phyloP scores from a whole-genome alignment of 2,888 invertebrate genomes.

The Erynnis tages region DNA sequence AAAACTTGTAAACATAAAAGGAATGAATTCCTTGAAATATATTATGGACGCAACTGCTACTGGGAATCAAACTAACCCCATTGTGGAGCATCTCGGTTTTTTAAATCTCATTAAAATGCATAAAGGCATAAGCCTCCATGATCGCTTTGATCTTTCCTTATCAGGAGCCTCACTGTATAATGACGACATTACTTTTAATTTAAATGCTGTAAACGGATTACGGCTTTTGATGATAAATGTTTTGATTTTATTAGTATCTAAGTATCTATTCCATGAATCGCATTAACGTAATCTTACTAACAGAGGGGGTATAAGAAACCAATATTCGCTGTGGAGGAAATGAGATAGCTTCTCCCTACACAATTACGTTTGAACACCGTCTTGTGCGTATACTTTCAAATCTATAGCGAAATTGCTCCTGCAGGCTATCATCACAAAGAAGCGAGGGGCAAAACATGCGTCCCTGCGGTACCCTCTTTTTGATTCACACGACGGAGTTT shows the following conservation, averaged over 20 bases:
- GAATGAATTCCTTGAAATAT: constrained; percentile 5
- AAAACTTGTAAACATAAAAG: constrained; percentile 3
- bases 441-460: constrained; percentile 60
- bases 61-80: constrained; percentile 17
- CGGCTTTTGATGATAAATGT: not conserved
- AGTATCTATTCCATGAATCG: not conserved
- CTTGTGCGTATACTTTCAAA: constrained; percentile 42
- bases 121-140: constrained; percentile 32
- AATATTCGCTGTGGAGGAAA: constrained; percentile 56
- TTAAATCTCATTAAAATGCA: constrained; percentile 41
- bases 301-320: constrained; percentile 34
- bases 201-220: constrained; percentile 30
- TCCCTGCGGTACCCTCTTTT: constrained; percentile 37
- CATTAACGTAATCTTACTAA: constrained; percentile 1
- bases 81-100: constrained; percentile 16
- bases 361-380: constrained; percentile 48
- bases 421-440: constrained; percentile 59
- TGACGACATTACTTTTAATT: constrained; percentile 34
- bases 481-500: constrained; percentile 10
- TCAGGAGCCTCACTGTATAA: constrained; percentile 32
- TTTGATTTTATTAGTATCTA: constrained; percentile 9
- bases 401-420: constrained; percentile 70
- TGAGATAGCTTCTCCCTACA: constrained; percentile 50
- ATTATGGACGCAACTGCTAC: not conserved
- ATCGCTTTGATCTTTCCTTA: constrained; percentile 39